Base-by-base conservation (phyloP, 2,797 vertebrate species). In the Argentina silus region DNA sequence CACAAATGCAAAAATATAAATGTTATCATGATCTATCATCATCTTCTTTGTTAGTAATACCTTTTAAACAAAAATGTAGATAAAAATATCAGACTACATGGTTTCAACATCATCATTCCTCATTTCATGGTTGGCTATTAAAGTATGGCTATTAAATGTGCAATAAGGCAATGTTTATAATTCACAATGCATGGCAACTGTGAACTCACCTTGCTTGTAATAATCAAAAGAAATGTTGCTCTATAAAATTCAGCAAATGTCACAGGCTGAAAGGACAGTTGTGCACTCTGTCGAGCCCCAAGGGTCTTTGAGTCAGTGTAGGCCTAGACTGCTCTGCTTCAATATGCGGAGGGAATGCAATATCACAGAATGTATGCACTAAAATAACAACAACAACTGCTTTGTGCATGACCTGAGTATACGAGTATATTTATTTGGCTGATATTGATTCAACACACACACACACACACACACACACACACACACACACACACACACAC, bases 401-500 rank as follows among this genome's bases (percentile, higher is more conserved):
- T 15, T 53, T 14, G 15, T 53, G 51, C 51, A 17, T 53, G 51
- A 53, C 51, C 15, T 53, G 50, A 15, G 50, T 53, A n/a, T 53
- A 53, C 14, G 27, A 36, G 27, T 36, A 36, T n/a, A 15, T n/a
- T 17, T 17, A 53, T 7, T 15, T 53, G 51, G 51, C 51, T 8
- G 15, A 53, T 53, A 15, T 53, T 17, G 15, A 53, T 53, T 8
- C 14, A 15, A 66, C 19, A 56, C 27, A 11, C 60, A 53, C 23
- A 4, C 17, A 43, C 47, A 17, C 59, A 42, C 21, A 19, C 53
- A 59, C 19, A 9, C 19, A 67, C 55, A 51, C 15, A 57, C 19
- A 59, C 23, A 44, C 4, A 57, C n/a, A n/a, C 23, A 63, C 42
- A 72, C 59, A 72, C 61, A 56, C 70, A 69, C 53, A 69, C 19